These are phyloP conservation scores for Ylistrum balloti DNA, from an alignment of 1,140 invertebrate species.

Conservation along the genomic window DNA sequence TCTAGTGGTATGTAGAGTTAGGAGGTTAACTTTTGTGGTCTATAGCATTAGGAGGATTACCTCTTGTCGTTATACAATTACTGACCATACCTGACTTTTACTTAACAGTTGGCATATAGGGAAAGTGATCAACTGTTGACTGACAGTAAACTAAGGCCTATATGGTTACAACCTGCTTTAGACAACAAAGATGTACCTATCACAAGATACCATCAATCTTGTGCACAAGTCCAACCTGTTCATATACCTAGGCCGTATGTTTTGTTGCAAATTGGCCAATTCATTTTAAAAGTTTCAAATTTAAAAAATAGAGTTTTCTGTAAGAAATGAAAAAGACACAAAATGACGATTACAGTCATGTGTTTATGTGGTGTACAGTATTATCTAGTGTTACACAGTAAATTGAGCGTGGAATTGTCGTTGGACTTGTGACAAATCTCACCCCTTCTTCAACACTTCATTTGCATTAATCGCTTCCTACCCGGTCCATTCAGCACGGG, in stretches of 20 bases:
- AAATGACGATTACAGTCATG: not conserved
- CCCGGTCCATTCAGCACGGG: not conserved
- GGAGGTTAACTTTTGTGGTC: no score
- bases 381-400: not conserved
- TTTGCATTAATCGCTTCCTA: not conserved
- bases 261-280: slow-evolving; percentile 12
- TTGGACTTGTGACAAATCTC: not conserved
- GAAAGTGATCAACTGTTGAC: not conserved
- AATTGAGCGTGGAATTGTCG: slow-evolving; percentile 18
- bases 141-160: not conserved
- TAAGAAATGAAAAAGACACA: slow-evolving; percentile 3
- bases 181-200: slow-evolving; percentile 17
- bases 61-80: no score
- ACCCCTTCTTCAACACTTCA: not conserved
- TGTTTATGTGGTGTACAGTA: not conserved
- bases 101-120: not conserved
- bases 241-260: not conserved
- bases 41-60: no score
- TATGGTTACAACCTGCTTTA: not conserved
- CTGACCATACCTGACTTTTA: not conserved
- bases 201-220: slow-evolving; percentile 28
- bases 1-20: no score
- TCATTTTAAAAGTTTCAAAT: not conserved
- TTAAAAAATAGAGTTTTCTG: not conserved
- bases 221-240: not conserved